A percentile compares a stretch with the other conserved stretches of the same genome.
Conservation (phyloP, 2,888 invertebrate genomes). For the Eupithecia abbreviata region DNA sequence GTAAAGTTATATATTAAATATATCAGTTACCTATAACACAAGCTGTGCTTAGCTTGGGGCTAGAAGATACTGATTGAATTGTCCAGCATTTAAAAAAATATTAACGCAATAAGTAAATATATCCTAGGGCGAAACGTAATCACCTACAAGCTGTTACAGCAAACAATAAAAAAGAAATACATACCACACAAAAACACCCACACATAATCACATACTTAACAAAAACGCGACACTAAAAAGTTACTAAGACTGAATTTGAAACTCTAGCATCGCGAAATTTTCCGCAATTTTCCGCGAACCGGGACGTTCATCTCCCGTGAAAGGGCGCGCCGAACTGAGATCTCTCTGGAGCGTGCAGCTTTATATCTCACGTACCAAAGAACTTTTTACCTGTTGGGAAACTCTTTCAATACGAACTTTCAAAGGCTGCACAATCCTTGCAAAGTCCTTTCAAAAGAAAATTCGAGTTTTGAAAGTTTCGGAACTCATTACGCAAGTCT, state of each 20-base stretch:
- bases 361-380: constrained; percentile 21
- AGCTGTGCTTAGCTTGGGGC: too few relatives aligned
- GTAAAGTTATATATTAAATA: too few relatives aligned
- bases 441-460: constrained; percentile 10
- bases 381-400: constrained; percentile 26
- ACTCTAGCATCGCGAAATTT: constrained; percentile 27
- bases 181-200: background rate
- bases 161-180: background rate
- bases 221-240: constrained; percentile 14
- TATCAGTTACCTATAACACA: too few relatives aligned
- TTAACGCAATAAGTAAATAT: background rate
- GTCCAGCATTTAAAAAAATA: too few relatives aligned
- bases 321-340: constrained; percentile 23
- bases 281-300: constrained; percentile 12
- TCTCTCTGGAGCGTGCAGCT: constrained; percentile 20
- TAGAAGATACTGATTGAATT: too few relatives aligned
- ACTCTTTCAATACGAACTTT: constrained; percentile 17
- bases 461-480: background rate
- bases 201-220: background rate
- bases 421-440: constrained; percentile 13
- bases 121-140: background rate
- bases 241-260: constrained; percentile 8
- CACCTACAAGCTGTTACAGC: background rate
- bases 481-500: background rate
- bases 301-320: constrained; percentile 13